These are phyloP conservation scores for Neotoxoptera formosana DNA, from an alignment of 1,140 invertebrate genomes.

Conservation along the genomic window DNA sequence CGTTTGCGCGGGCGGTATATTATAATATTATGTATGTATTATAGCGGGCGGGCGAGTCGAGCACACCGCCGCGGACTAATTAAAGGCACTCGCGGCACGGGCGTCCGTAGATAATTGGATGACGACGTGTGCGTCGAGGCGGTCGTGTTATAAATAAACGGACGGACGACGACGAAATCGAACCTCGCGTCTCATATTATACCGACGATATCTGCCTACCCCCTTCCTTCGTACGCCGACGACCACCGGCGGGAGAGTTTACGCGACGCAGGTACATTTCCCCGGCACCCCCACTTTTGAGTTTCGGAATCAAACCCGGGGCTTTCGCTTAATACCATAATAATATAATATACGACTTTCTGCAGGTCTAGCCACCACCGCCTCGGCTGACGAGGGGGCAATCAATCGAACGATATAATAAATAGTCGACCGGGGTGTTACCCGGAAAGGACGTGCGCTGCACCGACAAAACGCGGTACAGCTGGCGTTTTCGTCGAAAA, in stretches of 20 bases:
- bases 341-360: background rate
- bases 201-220: too few species aligned
- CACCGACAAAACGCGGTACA: conserved; percentile 17
- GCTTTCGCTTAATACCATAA: too few species aligned
- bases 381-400: background rate
- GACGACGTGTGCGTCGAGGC: background rate
- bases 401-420: background rate
- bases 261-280: too few species aligned
- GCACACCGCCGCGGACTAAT: background rate
- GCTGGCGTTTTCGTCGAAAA: background rate
- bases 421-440: conserved; percentile 3
- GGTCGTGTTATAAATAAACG: background rate
- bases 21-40: too few species aligned
- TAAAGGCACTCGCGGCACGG: background rate
- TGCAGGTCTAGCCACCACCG: background rate
- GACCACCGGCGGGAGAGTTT: too few species aligned
- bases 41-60: background rate
- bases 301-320: too few species aligned
- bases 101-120: background rate
- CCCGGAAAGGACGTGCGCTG: conserved; percentile 12
- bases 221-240: too few species aligned
- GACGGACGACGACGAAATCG: background rate
- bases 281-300: too few species aligned
- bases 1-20: background rate
- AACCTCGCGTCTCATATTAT: too few species aligned